Evolutionary conservation across 1,140 invertebrate genomes (phyloP), one percentile per base, ranked within the genome.

Genomic region (Andricus grossulariae): DNA sequence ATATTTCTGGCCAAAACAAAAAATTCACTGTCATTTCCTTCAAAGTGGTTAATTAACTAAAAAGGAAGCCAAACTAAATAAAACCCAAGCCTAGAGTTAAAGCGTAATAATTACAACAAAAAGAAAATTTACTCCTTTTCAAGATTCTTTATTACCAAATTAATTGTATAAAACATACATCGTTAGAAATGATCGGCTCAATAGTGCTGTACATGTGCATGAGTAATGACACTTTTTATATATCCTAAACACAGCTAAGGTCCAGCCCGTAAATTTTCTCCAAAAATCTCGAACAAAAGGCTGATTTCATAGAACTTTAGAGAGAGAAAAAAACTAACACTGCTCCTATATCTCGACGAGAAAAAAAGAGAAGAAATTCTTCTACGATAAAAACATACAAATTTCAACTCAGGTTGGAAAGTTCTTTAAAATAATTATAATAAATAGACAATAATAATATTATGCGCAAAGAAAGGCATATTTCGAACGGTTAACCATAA

Each of bases 81-180:
- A 50, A 76, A 50, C 19, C 74, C 54, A 55, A 19, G 39, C 0
- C 15, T 5, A 70, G 39, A 21, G 7, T 70, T 70, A 13, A 70
- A 6, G 6, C 32, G 60, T 51, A 16, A 52, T 51, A n/a, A 75
- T 72, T 71, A 54, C 39, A 72, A 72, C 71, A 50, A 19, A 74
- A 70, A 70, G 19, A 78, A 18, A 71, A 49, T 60, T n/a, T 15
- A 51, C 73, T 82, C 71, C 71, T 83, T 83, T 82, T 81, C 32
- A 81, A 82, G 78, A 71, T 76, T 80, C 75, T 88, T 89, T 88
- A 88, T 90, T 88, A 90, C 84, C 83, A 90, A 90, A 90, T 88
- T 86, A 85, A 90, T 89, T 79, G 83, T 89, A 89, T 87, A 91
- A 90, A 91, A 90, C 86, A 77, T 88, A 89, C 84, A 89, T 87